Evolutionary conservation across 2,797 vertebrate species (phyloP).

Genomic region (Gadopsis marmoratus): DNA sequence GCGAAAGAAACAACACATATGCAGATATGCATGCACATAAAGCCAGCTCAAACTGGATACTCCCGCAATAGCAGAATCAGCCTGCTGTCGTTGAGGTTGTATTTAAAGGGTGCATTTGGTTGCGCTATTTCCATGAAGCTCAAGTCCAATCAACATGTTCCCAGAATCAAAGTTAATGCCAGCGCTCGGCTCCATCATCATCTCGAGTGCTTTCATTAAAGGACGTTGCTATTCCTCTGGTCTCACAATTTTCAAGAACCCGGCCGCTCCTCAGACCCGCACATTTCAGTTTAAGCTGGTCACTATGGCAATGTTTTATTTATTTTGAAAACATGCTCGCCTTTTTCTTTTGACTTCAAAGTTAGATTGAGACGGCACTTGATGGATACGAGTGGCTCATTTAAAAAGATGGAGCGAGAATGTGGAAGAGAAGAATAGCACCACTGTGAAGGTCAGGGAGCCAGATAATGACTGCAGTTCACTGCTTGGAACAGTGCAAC

Average conservation of each 20-base stretch:
- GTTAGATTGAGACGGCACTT: slow-evolving; percentile 55
- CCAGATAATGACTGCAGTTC: slow-evolving; percentile 29
- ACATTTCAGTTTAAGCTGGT: slow-evolving; percentile 70
- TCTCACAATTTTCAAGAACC: slow-evolving; percentile 45
- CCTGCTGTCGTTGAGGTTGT: slow-evolving; percentile 40
- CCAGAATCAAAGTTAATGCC: slow-evolving; percentile 59
- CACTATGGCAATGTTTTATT: slow-evolving; percentile 63
- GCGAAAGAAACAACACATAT: slow-evolving; percentile 25
- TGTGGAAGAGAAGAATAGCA: slow-evolving; percentile 28
- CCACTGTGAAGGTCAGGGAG: slow-evolving; percentile 15
- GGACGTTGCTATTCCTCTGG: slow-evolving; percentile 63
- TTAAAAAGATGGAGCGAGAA: slow-evolving; percentile 41
- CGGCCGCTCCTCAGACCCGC: slow-evolving; percentile 1
- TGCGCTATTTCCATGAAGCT: slow-evolving; percentile 48
- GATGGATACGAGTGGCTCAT: slow-evolving; percentile 30
- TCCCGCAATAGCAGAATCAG: slow-evolving; percentile 40
- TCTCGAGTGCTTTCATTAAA: slow-evolving; percentile 75
- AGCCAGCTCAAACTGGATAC: slow-evolving; percentile 18
- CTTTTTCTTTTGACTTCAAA: slow-evolving; percentile 46
- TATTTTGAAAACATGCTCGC: slow-evolving; percentile 18
- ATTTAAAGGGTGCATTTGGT: slow-evolving; percentile 20
- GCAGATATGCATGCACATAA: background rate
- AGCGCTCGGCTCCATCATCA: slow-evolving; percentile 63
- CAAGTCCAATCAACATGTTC: slow-evolving; percentile 51
- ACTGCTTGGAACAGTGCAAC: slow-evolving; percentile 28